phyloP scores from a whole-genome alignment of 2,888 invertebrate genomes.

The Coenonympha arcania region DNA sequence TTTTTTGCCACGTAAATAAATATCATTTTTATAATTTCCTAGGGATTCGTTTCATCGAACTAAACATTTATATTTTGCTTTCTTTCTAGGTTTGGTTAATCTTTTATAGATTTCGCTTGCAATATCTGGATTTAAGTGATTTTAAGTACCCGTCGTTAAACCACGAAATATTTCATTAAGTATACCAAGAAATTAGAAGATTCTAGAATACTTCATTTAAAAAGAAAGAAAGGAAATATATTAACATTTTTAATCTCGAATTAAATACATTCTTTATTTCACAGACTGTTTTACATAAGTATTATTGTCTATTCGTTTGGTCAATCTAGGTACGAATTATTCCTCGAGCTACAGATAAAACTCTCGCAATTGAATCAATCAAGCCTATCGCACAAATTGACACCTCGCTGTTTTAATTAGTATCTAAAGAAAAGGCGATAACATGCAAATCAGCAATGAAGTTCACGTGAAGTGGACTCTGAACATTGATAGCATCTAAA shows the following conservation, averaged over 20 bases:
- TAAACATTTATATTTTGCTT: too few relatives aligned
- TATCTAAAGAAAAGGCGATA: constrained; percentile 21
- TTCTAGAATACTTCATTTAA: too few relatives aligned
- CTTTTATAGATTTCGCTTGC: too few relatives aligned
- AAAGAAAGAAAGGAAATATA: too few relatives aligned
- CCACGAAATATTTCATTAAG: too few relatives aligned
- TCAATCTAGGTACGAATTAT: constrained; percentile 6
- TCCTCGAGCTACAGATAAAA: constrained; percentile 9
- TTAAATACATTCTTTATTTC: not conserved
- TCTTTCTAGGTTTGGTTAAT: too few relatives aligned
- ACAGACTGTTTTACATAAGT: not conserved
- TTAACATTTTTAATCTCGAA: not conserved
- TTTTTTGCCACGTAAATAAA: too few relatives aligned
- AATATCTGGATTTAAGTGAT: too few relatives aligned
- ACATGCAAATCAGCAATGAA: constrained; percentile 22
- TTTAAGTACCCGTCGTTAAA: too few relatives aligned
- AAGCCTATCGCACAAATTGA: constrained; percentile 19
- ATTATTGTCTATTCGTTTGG: not conserved
- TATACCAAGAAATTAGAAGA: too few relatives aligned
- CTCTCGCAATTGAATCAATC: constrained; percentile 19
- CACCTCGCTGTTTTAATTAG: constrained; percentile 23
- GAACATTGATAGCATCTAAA: constrained; percentile 18
- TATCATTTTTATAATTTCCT: too few relatives aligned
- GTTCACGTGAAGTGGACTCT: constrained; percentile 20
- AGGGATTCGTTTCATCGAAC: too few relatives aligned